phyloP scores from a whole-genome alignment of 2,888 invertebrate genomes.

The Odontomyia ornata region DNA sequence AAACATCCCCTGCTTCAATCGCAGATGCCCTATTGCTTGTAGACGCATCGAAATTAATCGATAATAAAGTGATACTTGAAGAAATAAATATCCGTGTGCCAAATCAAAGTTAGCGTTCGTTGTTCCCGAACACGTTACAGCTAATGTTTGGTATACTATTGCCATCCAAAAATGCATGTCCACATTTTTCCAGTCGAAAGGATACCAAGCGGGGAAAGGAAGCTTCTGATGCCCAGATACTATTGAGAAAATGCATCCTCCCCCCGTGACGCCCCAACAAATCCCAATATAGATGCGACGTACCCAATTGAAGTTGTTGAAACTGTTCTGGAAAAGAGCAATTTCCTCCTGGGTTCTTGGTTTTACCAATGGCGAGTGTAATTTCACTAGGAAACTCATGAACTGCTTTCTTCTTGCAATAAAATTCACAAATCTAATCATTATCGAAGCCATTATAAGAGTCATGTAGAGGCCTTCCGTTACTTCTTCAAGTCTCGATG shows the following conservation, averaged over 20 bases:
- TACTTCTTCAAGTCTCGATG: not conserved
- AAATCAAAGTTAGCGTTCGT: constrained; percentile 56
- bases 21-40: constrained; percentile 14
- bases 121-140: constrained; percentile 53
- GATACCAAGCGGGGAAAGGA: too few species aligned
- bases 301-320: not conserved
- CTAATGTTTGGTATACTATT: constrained; percentile 54
- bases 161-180: constrained; percentile 53
- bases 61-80: constrained; percentile 55
- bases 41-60: constrained; percentile 55
- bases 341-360: not conserved
- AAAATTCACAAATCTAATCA: constrained; percentile 19
- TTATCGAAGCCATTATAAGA: not conserved
- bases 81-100: constrained; percentile 56
- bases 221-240: constrained; percentile 51
- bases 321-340: not conserved
- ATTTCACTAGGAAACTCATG: not conserved
- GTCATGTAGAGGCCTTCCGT: constrained; percentile 23
- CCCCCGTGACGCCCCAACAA: not conserved
- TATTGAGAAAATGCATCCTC: not conserved
- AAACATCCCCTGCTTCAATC: too few species aligned
- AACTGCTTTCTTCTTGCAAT: not conserved
- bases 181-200: constrained; percentile 55
- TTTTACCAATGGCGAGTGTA: not conserved
- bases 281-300: not conserved